phyloP scores from a whole-genome alignment of 2,888 invertebrate genomes.

The Drosophila kuntzei region DNA sequence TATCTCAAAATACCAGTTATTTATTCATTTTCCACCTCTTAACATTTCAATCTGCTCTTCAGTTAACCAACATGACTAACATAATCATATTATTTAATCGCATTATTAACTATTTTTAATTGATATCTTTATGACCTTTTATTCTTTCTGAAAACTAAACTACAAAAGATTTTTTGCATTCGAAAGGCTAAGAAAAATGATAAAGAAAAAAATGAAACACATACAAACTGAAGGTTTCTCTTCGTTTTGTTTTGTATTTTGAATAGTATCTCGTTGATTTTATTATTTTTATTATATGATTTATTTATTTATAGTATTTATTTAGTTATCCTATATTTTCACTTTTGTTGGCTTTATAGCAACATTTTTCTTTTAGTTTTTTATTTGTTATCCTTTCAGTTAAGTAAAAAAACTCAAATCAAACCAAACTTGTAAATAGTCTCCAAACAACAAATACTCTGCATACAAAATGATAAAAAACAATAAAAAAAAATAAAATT shows the following conservation, averaged over 20 bases:
- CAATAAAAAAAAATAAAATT: conserved; percentile 45
- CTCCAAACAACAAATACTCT: conserved; percentile 75
- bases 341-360: conserved; percentile 46
- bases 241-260: conserved; percentile 46
- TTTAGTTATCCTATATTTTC: conserved; percentile 28
- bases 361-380: conserved; percentile 38
- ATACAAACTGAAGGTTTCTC: conserved; percentile 44
- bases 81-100: conserved; percentile 63
- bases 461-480: conserved; percentile 70
- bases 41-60: conserved; percentile 50
- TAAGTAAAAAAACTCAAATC: conserved; percentile 51
- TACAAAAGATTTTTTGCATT: conserved; percentile 61
- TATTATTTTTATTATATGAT: conserved; percentile 36
- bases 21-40: conserved; percentile 46
- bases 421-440: conserved; percentile 82
- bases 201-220: conserved; percentile 52
- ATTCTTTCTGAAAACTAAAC: conserved; percentile 30
- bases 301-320: conserved; percentile 25
- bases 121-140: conserved; percentile 19
- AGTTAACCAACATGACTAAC: conserved; percentile 73
- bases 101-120: conserved; percentile 40
- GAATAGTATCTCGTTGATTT: conserved; percentile 40
- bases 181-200: conserved; percentile 52
- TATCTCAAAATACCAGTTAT: conserved; percentile 74
- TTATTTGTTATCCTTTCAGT: conserved; percentile 6